These are phyloP conservation scores for Entelurus aequoreus DNA, from an alignment of 2,113 vertebrate genomes.

Conservation along the genomic window DNA sequence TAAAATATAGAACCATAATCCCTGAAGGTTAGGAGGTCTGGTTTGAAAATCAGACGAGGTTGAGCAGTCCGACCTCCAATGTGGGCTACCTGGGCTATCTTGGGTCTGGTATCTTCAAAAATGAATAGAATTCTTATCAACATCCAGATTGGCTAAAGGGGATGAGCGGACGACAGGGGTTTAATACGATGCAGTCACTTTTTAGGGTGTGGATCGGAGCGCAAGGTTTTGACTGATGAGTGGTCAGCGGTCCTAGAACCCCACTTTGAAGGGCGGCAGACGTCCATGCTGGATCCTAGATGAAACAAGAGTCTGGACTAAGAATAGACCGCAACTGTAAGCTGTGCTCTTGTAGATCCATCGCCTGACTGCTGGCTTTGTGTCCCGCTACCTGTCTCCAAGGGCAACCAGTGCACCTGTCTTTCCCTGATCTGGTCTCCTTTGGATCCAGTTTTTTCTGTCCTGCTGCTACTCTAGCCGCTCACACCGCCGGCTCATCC, in stretches of 20 bases:
- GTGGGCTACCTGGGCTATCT: too few species aligned
- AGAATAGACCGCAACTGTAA: constrained; percentile 11
- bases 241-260: background rate
- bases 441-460: background rate
- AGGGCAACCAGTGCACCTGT: background rate
- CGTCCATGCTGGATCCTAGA: constrained; percentile 13
- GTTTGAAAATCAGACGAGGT: too few species aligned
- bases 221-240: background rate
- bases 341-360: constrained; percentile 33
- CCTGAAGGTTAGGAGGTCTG: too few species aligned
- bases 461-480: constrained; percentile 16
- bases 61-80: too few species aligned
- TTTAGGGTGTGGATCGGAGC: too few species aligned
- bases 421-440: constrained; percentile 8
- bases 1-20: too few species aligned
- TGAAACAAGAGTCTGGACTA: background rate
- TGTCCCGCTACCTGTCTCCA: background rate
- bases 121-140: too few species aligned
- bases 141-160: too few species aligned
- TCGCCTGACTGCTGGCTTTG: constrained; percentile 4
- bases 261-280: constrained; percentile 13
- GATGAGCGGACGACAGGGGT: too few species aligned
- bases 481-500: constrained; percentile 71
- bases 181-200: too few species aligned
- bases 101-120: too few species aligned